Conservation (phyloP, 2,797 vertebrate genomes). For the Neostethus bicornis region DNA sequence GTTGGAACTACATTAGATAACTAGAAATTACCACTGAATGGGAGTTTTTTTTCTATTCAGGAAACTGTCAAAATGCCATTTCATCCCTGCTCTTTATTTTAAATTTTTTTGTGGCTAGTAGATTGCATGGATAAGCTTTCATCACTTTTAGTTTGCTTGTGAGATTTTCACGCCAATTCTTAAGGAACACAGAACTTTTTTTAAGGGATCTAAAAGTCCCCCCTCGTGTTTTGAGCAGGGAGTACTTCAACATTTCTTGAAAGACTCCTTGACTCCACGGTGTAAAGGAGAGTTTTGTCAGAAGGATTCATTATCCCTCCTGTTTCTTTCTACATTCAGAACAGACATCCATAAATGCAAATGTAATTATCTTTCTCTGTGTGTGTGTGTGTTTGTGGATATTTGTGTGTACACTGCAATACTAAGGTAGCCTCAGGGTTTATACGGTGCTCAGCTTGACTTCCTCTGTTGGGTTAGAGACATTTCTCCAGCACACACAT, state of each 20-base stretch:
- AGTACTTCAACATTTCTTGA: slow-evolving; percentile 1
- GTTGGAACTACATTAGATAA: slow-evolving; percentile 35
- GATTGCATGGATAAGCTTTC: slow-evolving; percentile 27
- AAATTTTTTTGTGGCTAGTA: slow-evolving; percentile 1
- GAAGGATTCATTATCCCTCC: neutral
- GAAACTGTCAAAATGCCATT: slow-evolving; percentile 29
- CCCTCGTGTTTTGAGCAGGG: neutral
- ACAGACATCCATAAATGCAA: slow-evolving; percentile 29
- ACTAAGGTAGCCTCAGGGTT: slow-evolving; percentile 45
- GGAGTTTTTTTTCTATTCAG: slow-evolving; percentile 32
- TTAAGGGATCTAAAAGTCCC: slow-evolving; percentile 6
- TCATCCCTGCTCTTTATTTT: slow-evolving; percentile 28
- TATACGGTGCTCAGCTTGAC: slow-evolving; percentile 54
- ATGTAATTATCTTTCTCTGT: slow-evolving; percentile 36
- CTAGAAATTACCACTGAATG: slow-evolving; percentile 10
- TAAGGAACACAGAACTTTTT: slow-evolving; percentile 9
- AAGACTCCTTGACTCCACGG: neutral
- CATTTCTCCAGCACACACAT: slow-evolving; percentile 50
- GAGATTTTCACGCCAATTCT: slow-evolving; percentile 27
- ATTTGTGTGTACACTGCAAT: slow-evolving; percentile 20
- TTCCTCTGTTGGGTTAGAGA: slow-evolving; percentile 51
- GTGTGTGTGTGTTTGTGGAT: slow-evolving; percentile 6
- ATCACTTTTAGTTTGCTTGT: slow-evolving; percentile 15
- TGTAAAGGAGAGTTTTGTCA: slow-evolving; percentile 1
- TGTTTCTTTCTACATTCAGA: slow-evolving; percentile 25